These are phyloP conservation scores for Allophyes oxyacanthae DNA, from an alignment of 2,888 invertebrate genomes.

Conservation along the genomic window DNA sequence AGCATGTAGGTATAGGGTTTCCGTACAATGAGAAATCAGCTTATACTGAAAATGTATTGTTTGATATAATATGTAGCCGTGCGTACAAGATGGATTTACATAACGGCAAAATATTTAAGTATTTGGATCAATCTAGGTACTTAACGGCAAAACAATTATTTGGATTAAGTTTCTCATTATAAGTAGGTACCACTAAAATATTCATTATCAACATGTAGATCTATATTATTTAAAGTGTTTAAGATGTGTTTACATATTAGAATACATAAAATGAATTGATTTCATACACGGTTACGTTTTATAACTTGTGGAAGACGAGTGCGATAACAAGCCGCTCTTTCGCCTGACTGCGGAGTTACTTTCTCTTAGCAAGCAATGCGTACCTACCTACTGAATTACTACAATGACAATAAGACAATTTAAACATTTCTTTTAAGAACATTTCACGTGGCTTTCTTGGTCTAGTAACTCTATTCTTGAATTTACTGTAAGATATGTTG, in stretches of 20 bases:
- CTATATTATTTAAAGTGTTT: too few relatives aligned
- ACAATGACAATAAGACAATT: slow-evolving; percentile 46
- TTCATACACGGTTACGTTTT: slow-evolving; percentile 42
- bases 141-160: too few relatives aligned
- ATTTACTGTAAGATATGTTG: slow-evolving; percentile 8
- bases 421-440: slow-evolving; percentile 36
- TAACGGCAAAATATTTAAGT: too few relatives aligned
- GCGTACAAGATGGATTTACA: too few relatives aligned
- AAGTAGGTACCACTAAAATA: too few relatives aligned
- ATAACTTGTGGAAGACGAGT: slow-evolving; percentile 28
- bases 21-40: too few relatives aligned
- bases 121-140: too few relatives aligned
- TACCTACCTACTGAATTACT: slow-evolving; percentile 31
- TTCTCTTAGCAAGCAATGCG: slow-evolving; percentile 37
- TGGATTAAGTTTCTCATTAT: too few relatives aligned
- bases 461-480: slow-evolving; percentile 13
- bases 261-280: slow-evolving; percentile 38
- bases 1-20: too few relatives aligned
- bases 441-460: slow-evolving; percentile 29
- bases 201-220: too few relatives aligned
- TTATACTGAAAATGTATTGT: too few relatives aligned
- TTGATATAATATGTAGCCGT: too few relatives aligned
- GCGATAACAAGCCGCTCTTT: slow-evolving; percentile 39
- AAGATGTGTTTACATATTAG: slow-evolving; percentile 12
- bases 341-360: slow-evolving; percentile 36